Percentiles rank a stretch among this genome's conserved stretches.
These are phyloP conservation scores for Luperina testacea DNA, from an alignment of 2,888 invertebrate genomes.

Conservation along the genomic window DNA sequence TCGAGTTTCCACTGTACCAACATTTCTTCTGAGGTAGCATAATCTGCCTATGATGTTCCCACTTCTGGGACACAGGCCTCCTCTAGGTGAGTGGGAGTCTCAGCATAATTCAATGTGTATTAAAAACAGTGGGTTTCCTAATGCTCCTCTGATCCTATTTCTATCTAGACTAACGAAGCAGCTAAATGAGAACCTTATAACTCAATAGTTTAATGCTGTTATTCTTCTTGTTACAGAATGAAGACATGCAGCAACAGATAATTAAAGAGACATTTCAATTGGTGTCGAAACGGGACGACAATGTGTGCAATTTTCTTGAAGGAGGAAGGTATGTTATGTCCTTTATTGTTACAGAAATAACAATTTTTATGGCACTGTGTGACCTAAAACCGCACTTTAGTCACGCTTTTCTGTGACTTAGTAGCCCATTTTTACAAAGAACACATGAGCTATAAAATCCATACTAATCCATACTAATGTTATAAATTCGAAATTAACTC, in stretches of 20 bases:
- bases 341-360: not conserved
- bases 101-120: not conserved
- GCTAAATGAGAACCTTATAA: too few relatives aligned
- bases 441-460: too few relatives aligned
- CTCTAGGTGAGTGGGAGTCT: not conserved
- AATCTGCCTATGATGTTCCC: not conserved
- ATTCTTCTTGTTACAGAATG: conserved; percentile 91
- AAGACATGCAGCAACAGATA: conserved; percentile 99
- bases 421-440: too few relatives aligned
- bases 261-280: conserved; percentile 99
- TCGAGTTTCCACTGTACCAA: too few relatives aligned
- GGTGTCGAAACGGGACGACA: conserved; percentile 99
- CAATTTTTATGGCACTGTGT: too few relatives aligned
- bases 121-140: too few relatives aligned
- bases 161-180: too few relatives aligned
- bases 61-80: not conserved
- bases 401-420: too few relatives aligned
- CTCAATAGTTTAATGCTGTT: not conserved
- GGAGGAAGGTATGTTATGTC: conserved; percentile 95
- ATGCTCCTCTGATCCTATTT: too few relatives aligned
- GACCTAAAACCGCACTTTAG: too few relatives aligned
- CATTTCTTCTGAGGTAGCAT: not conserved
- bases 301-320: conserved; percentile 99
- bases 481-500: too few relatives aligned
- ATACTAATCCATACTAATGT: too few relatives aligned